Conservation (phyloP, 2,888 invertebrate species). For the Neoaliturus tenellus region DNA sequence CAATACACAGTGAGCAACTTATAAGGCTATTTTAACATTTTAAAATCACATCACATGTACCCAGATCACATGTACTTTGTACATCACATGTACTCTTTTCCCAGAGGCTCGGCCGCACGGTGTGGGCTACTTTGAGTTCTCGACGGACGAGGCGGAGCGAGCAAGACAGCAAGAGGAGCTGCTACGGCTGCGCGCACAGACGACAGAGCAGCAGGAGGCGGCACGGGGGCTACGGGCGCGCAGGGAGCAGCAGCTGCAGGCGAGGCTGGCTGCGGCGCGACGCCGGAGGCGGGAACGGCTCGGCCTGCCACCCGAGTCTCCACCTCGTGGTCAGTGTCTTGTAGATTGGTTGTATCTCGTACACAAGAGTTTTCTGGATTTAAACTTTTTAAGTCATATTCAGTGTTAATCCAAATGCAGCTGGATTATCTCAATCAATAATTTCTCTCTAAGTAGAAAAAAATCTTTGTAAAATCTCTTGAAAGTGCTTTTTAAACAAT, state of each 20-base stretch:
- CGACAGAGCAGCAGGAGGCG: conserved; percentile 80
- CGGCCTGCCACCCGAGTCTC: conserved; percentile 80
- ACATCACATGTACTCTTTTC: conserved; percentile 65
- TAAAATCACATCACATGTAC: no score
- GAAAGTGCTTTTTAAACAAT: no score
- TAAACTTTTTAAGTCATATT: no score
- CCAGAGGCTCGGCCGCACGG: conserved; percentile 94
- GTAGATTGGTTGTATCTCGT: no score
- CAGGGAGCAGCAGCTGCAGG: conserved; percentile 81
- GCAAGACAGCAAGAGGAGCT: conserved; percentile 88
- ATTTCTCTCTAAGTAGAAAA: no score
- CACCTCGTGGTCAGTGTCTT: background rate
- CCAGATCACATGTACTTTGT: no score
- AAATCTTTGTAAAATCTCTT: no score
- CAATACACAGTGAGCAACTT: no score
- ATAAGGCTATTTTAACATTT: no score
- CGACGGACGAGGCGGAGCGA: conserved; percentile 88
- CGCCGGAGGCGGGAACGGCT: conserved; percentile 84
- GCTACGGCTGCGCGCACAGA: conserved; percentile 81
- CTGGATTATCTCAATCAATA: no score
- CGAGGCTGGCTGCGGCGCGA: conserved; percentile 83
- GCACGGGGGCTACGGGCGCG: conserved; percentile 76
- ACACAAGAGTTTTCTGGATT: no score
- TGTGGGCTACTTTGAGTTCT: conserved; percentile 94
- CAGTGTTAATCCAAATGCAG: no score